A percentile compares a stretch with the other conserved stretches of the same genome.
phyloP scores from a whole-genome alignment of 2,113 vertebrate genomes.

The Hippopotamus amphibius region DNA sequence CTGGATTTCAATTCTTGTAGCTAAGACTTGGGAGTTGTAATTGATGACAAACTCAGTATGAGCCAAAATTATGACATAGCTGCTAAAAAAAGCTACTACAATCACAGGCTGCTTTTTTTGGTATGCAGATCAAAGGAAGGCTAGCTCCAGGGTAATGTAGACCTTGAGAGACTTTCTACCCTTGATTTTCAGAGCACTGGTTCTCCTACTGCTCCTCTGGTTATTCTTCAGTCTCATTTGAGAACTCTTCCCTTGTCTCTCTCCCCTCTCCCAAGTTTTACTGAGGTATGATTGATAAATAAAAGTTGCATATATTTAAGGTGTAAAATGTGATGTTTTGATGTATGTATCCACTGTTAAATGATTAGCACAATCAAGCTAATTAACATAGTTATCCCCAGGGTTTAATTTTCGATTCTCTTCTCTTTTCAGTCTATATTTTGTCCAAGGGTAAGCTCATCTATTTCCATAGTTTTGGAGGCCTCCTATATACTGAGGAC shows the following conservation, averaged over 20 bases:
- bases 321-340: not conserved
- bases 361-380: not conserved
- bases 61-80: conserved; percentile 16
- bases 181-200: not conserved
- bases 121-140: conserved; percentile 6
- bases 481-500: not conserved
- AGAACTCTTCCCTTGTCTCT: not conserved
- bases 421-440: conserved; percentile 26
- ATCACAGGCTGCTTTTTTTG: conserved; percentile 1
- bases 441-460: not conserved
- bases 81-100: conserved; percentile 34
- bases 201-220: not conserved
- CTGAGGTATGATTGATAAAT: not conserved
- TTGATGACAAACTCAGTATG: conserved; percentile 9
- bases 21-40: conserved; percentile 39
- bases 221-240: not conserved
- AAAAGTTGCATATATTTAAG: not conserved
- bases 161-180: not conserved
- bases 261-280: not conserved
- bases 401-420: not conserved
- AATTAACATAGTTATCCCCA: not conserved
- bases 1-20: conserved; percentile 11
- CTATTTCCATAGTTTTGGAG: not conserved
- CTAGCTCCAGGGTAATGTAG: not conserved
- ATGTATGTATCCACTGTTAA: not conserved